Base-by-base conservation (phyloP, 1,140 invertebrate genomes). In the Ceratina calcarata region DNA sequence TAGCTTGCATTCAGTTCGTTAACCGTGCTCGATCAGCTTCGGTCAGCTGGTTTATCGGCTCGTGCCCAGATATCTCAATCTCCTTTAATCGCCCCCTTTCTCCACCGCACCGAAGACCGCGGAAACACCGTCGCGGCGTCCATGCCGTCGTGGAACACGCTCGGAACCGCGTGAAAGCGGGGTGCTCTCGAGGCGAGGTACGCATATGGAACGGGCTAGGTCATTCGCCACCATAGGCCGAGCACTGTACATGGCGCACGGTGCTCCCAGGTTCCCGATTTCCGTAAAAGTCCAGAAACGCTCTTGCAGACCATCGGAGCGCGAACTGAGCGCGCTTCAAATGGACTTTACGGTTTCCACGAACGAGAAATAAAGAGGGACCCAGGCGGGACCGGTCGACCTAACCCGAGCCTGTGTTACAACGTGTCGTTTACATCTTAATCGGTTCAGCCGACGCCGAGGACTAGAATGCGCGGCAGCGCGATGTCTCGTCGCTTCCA, bases 251-350 rank as follows among this genome's bases (percentile, higher is more conserved):
- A 76, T 80, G 73, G 78, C 65, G 45, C 57, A 65, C 62, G 2
- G 70, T 79, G 71, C 78, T 79, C 78, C 74, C 79, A 81, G 79
- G 79, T 81, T 81, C 74, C 75, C 80, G 80, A 81, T 81, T 81
- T 78, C 80, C 80, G 80, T 81, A 81, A 81, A 81, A 81, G 80
- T 81, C 75, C 67, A 78, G 80, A 78, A 81, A 81, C 80, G 80
- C 67, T 81, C 80, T 72, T 18, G 75, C 80, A 57, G 80, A 13
- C 75, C 80, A 60, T 71, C 80, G 75, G 74, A 72, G 75, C 80
- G 80, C 80, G 80, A 71, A 78, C 66, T 32, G 74, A 13, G 61
- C 67, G 32, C 65, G 66, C 80, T 81, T 60, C 60, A 81, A 81
- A 81, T 81, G 80, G 80, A 70, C 37, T 81, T 81, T 81, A 81